Evolutionary conservation across 2,797 vertebrate species (phyloP).

Genomic region (Avahi laniger): DNA sequence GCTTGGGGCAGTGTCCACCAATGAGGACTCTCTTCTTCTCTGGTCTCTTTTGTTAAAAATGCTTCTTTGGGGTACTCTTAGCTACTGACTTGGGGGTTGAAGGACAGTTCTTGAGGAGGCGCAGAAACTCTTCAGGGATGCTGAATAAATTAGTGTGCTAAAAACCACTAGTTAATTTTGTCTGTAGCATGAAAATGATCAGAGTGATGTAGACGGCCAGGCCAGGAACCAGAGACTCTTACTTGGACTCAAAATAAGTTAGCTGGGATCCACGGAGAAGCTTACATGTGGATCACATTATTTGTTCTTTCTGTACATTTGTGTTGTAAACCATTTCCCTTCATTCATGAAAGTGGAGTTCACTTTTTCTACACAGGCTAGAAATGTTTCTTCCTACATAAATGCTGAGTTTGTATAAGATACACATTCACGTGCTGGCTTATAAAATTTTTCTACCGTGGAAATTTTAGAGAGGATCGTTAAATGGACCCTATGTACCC

Average conservation of each 20-base stretch:
- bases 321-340: background rate
- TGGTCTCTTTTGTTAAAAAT: background rate
- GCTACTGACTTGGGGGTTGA: background rate
- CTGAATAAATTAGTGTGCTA: background rate
- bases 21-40: background rate
- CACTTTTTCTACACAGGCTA: background rate
- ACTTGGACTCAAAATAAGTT: background rate
- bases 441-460: background rate
- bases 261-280: background rate
- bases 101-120: background rate
- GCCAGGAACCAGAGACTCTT: background rate
- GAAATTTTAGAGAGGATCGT: background rate
- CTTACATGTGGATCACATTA: background rate
- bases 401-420: background rate
- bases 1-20: background rate
- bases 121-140: background rate
- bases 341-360: background rate
- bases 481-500: background rate
- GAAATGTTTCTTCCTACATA: background rate
- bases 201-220: background rate
- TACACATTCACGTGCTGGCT: background rate
- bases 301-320: background rate
- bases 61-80: background rate
- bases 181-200: background rate
- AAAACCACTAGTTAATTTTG: constrained; percentile 5